Percentiles rank a stretch among this genome's conserved stretches.
Conservation (phyloP, 2,797 vertebrate species). For the Rhinella marina region DNA sequence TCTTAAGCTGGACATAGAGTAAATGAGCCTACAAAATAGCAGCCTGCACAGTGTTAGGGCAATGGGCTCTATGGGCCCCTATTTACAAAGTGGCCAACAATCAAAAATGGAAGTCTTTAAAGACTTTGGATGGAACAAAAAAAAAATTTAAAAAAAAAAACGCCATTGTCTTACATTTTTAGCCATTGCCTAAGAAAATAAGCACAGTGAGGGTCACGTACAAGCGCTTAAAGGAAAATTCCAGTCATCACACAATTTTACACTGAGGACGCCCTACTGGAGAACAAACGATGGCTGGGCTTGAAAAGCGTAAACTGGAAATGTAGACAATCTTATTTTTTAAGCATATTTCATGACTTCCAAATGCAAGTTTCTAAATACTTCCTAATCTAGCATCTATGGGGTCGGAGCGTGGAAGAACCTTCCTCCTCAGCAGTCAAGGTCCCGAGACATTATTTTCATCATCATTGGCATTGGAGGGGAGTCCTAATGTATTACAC, state of each 20-base stretch:
- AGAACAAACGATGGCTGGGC: neutral
- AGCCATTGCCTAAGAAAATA: neutral
- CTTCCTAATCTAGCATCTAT: neutral
- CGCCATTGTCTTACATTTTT: neutral
- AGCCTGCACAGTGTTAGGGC: neutral
- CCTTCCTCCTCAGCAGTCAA: too few relatives aligned
- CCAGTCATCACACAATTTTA: neutral
- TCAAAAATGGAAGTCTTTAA: neutral
- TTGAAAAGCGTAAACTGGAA: neutral
- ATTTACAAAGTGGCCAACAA: neutral
- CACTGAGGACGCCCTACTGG: neutral
- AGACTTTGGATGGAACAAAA: too few relatives aligned
- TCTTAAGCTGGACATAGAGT: neutral
- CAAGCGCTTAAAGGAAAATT: neutral
- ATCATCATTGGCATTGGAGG: too few relatives aligned
- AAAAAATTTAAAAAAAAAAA: neutral
- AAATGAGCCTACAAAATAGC: neutral
- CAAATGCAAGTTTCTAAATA: neutral
- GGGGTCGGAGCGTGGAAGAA: too few relatives aligned
- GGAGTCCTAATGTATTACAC: too few relatives aligned
- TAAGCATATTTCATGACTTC: neutral
- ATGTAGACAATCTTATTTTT: neutral
- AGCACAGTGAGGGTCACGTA: neutral
- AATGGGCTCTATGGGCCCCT: neutral
- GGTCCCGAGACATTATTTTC: too few relatives aligned